Base-by-base conservation (phyloP, 1,140 invertebrate genomes). In the Diploscapter pachys region DNA sequence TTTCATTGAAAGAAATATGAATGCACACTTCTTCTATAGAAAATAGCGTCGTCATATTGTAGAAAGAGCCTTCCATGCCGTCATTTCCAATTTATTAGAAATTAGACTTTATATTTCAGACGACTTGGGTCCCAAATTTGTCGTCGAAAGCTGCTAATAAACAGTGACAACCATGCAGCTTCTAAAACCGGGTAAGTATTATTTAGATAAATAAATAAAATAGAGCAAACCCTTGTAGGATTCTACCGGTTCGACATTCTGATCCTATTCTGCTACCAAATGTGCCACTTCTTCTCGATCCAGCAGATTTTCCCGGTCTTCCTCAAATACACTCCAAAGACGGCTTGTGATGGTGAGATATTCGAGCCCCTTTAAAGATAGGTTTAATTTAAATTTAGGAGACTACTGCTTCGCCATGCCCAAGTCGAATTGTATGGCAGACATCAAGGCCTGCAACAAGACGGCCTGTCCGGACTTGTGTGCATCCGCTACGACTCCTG, bases 241-340 rank as follows among this genome's bases (percentile, higher is more conserved):
- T 48, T 74, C 54, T 74, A 69, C 64, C 73, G 73, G 56, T 65
- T 74, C 48, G 73, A 74, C 52, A 61, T 74, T n/a, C 73, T 74
- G n/a, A 65, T 74, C 31, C 11, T 74, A 13, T 49, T 74, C 66
- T 68, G 56, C 13, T 74, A 74, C 54, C 73, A 74, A 74, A 74
- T 74, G 73, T 74, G 73, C 50, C 73, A 74, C 57, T 74, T 74
- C 73, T 74, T 74, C 73, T 74, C 73, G 0, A 74, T 74, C 56
- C 73, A 74, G 50, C 73, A 74, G 48, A 50, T 74, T 3, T 74
- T 74, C 57, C 73, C 73, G 3, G 70, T 74, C 50, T 74, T 74
- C 73, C 57, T 74, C 13, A 74, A 74, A 65, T 74, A 74, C 73
- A 74, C 73, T 4, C 73, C 73, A 53, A 74, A 74, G 53, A 74